Evolutionary conservation across 2,888 invertebrate genomes (phyloP).

Genomic region (Drosophila tanythrix): DNA sequence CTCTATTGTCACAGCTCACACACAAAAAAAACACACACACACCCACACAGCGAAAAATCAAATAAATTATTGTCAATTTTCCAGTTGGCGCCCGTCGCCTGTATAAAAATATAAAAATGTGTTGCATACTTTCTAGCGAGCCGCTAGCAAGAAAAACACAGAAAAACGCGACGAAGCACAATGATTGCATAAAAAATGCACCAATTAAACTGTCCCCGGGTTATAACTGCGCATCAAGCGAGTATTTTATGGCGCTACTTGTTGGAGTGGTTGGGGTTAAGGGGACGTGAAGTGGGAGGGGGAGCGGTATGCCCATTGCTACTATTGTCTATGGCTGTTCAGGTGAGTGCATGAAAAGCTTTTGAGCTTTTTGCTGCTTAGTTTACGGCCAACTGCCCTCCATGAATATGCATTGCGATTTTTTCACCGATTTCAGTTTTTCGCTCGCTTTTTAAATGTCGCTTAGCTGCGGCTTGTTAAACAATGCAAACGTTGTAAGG

Average conservation of each 20-base stretch:
- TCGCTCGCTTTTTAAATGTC: constrained; percentile 9
- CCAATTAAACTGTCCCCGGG: constrained; percentile 83
- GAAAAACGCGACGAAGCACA: constrained; percentile 6
- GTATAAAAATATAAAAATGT: constrained; percentile 57
- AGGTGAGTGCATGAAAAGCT: constrained; percentile 43
- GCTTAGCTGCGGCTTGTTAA: constrained; percentile 54
- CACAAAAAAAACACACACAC: constrained; percentile 4
- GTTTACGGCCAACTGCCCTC: constrained; percentile 62
- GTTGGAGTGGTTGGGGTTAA: neutral
- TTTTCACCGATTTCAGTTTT: constrained; percentile 8
- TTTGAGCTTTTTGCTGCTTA: constrained; percentile 60
- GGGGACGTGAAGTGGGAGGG: too few species aligned
- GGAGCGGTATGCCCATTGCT: neutral
- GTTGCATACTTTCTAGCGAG: constrained; percentile 53
- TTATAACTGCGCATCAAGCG: constrained; percentile 78
- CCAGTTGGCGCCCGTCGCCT: constrained; percentile 60
- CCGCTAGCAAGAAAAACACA: neutral
- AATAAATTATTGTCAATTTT: constrained; percentile 83
- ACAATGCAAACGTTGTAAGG: constrained; percentile 50
- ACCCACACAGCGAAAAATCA: constrained; percentile 50
- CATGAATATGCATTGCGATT: constrained; percentile 72
- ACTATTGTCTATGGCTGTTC: constrained; percentile 55
- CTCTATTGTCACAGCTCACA: constrained; percentile 37
- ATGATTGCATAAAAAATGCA: constrained; percentile 75
- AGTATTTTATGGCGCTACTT: constrained; percentile 75